A percentile compares a stretch with the other conserved stretches of the same genome.
Evolutionary conservation across 2,113 vertebrate species (phyloP).

Genomic region (Odontesthes bonariensis): DNA sequence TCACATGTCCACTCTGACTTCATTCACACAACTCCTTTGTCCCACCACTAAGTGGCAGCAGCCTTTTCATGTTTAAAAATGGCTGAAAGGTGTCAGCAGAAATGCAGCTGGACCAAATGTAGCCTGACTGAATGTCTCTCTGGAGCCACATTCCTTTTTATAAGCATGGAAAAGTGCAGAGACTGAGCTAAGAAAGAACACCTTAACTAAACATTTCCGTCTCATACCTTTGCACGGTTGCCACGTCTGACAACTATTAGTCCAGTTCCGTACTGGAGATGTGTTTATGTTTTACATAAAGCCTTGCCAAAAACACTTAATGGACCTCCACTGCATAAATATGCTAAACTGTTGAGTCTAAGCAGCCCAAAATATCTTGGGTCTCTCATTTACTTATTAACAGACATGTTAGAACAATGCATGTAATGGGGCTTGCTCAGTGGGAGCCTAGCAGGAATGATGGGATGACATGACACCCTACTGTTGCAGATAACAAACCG

Average conservation of each 20-base stretch:
- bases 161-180: constrained; percentile 60
- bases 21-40: neutral
- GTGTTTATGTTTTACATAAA: neutral
- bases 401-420: constrained; percentile 19
- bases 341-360: neutral
- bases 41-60: constrained; percentile 64
- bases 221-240: constrained; percentile 47
- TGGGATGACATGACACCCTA: constrained; percentile 40
- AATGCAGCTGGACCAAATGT: constrained; percentile 25
- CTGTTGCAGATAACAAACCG: constrained; percentile 31
- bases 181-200: constrained; percentile 74
- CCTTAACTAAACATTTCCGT: constrained; percentile 65
- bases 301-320: neutral
- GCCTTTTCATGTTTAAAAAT: neutral
- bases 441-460: constrained; percentile 9
- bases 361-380: neutral
- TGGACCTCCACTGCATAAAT: neutral
- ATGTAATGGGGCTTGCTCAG: constrained; percentile 30
- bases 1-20: neutral
- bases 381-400: constrained; percentile 28
- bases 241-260: constrained; percentile 13
- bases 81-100: constrained; percentile 21
- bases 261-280: neutral
- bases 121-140: constrained; percentile 18
- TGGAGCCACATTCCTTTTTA: constrained; percentile 67